Evolutionary conservation across 2,888 invertebrate genomes (phyloP).

Genomic region (Tupiocoris notatus): DNA sequence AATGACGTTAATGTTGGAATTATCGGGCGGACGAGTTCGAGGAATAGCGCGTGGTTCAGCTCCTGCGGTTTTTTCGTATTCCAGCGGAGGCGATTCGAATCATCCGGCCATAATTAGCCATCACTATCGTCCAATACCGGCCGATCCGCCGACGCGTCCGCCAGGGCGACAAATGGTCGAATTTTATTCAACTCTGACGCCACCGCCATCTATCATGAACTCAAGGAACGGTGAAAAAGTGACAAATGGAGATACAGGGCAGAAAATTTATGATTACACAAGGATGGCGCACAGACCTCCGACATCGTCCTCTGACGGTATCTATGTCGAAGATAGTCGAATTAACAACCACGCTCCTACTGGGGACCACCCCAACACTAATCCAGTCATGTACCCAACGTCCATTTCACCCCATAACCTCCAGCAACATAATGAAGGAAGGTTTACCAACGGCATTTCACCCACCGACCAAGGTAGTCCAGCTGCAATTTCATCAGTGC

Average conservation of each 20-base stretch:
- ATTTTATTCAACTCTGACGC: neutral
- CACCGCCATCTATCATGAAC: neutral
- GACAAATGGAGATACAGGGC: neutral
- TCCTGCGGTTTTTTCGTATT: conserved; percentile 32
- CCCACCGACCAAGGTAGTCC: neutral
- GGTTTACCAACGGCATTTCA: neutral
- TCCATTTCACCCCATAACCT: too few relatives aligned
- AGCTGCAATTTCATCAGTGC: neutral
- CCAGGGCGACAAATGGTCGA: neutral
- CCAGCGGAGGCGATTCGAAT: conserved; percentile 1
- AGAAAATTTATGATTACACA: too few relatives aligned
- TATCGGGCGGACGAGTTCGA: neutral
- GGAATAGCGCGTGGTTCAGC: conserved; percentile 8
- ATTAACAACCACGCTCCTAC: neutral
- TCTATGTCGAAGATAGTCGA: neutral
- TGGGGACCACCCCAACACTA: neutral
- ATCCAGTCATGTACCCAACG: neutral
- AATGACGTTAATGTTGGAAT: too few relatives aligned
- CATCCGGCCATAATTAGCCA: conserved; percentile 33
- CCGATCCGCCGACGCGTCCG: neutral
- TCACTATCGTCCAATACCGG: conserved; percentile 8
- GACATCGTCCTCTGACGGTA: neutral
- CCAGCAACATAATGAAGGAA: neutral
- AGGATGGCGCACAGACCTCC: too few relatives aligned
- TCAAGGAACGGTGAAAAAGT: neutral